Conservation (phyloP, 1,140 invertebrate genomes). For the Microplitis mediator region DNA sequence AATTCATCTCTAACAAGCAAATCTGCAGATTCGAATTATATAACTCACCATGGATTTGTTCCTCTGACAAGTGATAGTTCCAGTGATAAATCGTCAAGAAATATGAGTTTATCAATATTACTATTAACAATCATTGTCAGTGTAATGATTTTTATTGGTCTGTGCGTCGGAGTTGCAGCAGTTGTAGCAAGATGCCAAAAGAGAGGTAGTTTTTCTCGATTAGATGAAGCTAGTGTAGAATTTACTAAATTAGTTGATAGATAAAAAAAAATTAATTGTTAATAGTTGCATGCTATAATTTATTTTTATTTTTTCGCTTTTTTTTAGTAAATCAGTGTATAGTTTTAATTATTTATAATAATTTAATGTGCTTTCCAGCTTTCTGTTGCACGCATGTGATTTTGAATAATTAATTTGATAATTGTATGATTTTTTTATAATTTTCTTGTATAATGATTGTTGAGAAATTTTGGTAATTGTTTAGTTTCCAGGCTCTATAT, state of each 20-base stretch:
- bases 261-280: conserved; percentile 7
- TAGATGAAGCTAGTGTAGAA: conserved; percentile 49
- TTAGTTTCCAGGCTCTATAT: too few species aligned
- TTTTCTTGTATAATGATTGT: too few species aligned
- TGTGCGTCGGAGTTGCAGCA: conserved; percentile 50
- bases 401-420: too few species aligned
- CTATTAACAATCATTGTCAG: conserved; percentile 44
- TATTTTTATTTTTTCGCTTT: not conserved
- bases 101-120: conserved; percentile 35
- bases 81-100: conserved; percentile 23
- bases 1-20: conserved; percentile 20
- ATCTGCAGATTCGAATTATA: conserved; percentile 4
- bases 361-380: too few species aligned
- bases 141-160: conserved; percentile 46
- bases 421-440: too few species aligned
- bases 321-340: conserved; percentile 7
- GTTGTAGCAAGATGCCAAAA: conserved; percentile 54
- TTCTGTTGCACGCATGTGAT: too few species aligned
- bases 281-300: not conserved
- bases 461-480: too few species aligned
- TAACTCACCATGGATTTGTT: conserved; percentile 30
- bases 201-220: conserved; percentile 53
- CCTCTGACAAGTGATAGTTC: conserved; percentile 37
- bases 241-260: conserved; percentile 49
- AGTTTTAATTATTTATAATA: not conserved